A percentile compares a stretch with the other conserved stretches of the same genome.
Conservation (phyloP, 2,797 vertebrate genomes). For the Coendou prehensilis region DNA sequence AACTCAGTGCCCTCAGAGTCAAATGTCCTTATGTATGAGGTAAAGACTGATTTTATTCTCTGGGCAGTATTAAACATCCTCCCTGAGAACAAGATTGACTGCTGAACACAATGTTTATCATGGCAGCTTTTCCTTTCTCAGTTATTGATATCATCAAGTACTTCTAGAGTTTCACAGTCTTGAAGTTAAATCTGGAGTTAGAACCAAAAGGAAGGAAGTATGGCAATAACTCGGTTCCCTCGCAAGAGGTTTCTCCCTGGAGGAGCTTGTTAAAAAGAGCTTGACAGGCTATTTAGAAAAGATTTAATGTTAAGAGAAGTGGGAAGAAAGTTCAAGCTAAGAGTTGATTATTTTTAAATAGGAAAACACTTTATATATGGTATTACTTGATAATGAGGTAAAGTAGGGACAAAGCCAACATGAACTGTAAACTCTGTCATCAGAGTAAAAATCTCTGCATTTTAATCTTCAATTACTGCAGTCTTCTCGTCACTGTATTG, state of each 20-base stretch:
- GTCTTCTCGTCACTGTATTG: not conserved
- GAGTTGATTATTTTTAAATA: not conserved
- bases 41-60: conserved; percentile 29
- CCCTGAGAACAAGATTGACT: conserved; percentile 2
- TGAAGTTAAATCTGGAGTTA: not conserved
- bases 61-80: conserved; percentile 2
- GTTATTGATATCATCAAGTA: not conserved
- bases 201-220: not conserved
- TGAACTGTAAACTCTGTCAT: not conserved
- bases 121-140: not conserved
- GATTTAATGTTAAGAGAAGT: not conserved
- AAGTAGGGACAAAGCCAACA: not conserved
- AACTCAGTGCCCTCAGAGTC: conserved; percentile 39
- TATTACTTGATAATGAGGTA: not conserved
- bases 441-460: not conserved
- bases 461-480: not conserved
- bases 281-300: not conserved
- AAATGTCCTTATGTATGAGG: not conserved
- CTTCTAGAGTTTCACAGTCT: not conserved
- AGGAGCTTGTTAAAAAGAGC: not conserved
- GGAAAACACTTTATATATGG: not conserved
- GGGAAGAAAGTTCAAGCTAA: not conserved
- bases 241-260: not conserved
- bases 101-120: not conserved
- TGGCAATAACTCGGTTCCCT: not conserved